Conservation (phyloP, 2,113 vertebrate genomes). For the Panurus biarmicus region DNA sequence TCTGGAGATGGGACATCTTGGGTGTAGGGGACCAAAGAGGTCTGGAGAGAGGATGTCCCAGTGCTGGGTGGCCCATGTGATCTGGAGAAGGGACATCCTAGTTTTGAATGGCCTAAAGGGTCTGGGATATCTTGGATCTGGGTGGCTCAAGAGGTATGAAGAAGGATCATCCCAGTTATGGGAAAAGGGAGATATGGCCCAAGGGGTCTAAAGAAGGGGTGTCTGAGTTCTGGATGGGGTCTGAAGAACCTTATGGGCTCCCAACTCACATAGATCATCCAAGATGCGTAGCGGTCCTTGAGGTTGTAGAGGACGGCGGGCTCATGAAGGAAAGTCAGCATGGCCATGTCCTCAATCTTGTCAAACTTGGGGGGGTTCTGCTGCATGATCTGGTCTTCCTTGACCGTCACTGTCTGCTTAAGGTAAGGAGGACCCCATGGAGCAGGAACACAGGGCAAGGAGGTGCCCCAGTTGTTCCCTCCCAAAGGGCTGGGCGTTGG, state of each 20-base stretch:
- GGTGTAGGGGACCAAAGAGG: neutral
- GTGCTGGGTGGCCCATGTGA: neutral
- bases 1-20: neutral
- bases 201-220: neutral
- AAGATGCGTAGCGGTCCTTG: constrained; percentile 89
- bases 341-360: constrained; percentile 92
- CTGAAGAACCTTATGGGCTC: neutral
- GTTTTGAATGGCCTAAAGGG: neutral
- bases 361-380: constrained; percentile 89
- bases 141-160: neutral
- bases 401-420: constrained; percentile 75
- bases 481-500: neutral
- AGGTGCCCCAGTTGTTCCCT: neutral
- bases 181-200: neutral
- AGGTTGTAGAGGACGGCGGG: constrained; percentile 86
- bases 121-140: neutral
- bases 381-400: constrained; percentile 73
- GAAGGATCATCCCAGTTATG: neutral
- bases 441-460: neutral
- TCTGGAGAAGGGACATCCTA: neutral
- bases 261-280: constrained; percentile 88
- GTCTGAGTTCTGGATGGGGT: accelerated
- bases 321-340: constrained; percentile 89
- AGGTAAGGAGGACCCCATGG: neutral
- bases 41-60: neutral